Conservation (phyloP, 2,797 vertebrate species). For the Hydrolagus colliei region DNA sequence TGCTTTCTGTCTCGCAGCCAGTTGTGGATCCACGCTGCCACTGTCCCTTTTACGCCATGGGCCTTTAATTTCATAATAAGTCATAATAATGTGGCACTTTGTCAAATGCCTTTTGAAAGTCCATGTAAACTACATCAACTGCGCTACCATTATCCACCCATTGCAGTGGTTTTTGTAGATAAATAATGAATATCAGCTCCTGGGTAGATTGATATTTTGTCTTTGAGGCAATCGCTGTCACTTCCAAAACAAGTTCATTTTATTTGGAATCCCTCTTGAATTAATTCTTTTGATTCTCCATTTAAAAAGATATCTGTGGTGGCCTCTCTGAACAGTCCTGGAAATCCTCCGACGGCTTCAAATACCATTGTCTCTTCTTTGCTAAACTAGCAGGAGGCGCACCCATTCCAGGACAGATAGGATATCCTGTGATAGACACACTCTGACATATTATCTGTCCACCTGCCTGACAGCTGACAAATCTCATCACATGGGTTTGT, state of each 20-base stretch:
- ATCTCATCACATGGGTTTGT: neutral
- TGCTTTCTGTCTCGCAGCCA: too few relatives aligned
- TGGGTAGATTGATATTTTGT: neutral
- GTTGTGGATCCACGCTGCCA: too few relatives aligned
- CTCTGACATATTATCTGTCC: constrained; percentile 14
- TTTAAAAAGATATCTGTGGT: constrained; percentile 1
- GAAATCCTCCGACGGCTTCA: neutral
- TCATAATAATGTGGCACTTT: too few relatives aligned
- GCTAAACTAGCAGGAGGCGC: neutral
- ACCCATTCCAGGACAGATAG: neutral
- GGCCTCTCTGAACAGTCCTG: neutral
- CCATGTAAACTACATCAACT: too few relatives aligned
- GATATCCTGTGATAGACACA: neutral
- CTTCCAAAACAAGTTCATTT: neutral
- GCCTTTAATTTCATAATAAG: too few relatives aligned
- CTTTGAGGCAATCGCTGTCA: neutral
- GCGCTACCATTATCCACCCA: too few relatives aligned
- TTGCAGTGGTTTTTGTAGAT: too few relatives aligned
- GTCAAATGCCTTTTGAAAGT: too few relatives aligned
- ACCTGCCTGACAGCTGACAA: constrained; percentile 20
- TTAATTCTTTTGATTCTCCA: neutral
- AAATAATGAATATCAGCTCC: too few relatives aligned
- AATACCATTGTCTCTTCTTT: neutral
- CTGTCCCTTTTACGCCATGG: too few relatives aligned
- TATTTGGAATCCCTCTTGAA: constrained; percentile 8